These are phyloP conservation scores for Acrossocheilus wenchowensis DNA, from an alignment of 2,797 vertebrate species.

Conservation along the genomic window DNA sequence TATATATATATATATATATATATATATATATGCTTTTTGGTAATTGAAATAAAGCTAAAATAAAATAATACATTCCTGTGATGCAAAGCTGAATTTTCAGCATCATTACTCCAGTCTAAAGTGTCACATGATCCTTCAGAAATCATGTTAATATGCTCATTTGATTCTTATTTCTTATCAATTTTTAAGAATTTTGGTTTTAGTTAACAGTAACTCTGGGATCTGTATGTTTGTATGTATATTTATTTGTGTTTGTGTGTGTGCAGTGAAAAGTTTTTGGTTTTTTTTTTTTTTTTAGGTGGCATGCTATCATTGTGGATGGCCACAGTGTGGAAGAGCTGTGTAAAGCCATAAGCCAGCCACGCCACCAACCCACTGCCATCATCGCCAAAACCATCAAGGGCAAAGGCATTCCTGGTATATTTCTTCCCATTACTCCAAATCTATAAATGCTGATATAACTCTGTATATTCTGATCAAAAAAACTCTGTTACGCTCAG, in stretches of 20 bases:
- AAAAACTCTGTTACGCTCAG: slow-evolving; percentile 66
- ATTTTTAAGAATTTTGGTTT: background rate
- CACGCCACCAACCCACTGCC: slow-evolving; percentile 90
- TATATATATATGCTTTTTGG: too few relatives aligned
- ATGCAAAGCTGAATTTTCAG: too few relatives aligned
- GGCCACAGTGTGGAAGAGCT: slow-evolving; percentile 96
- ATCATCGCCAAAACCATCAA: slow-evolving; percentile 95
- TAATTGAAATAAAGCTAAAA: too few relatives aligned
- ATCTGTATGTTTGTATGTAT: background rate
- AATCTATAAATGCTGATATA: background rate
- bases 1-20: too few relatives aligned
- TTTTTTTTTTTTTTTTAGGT: slow-evolving; percentile 73
- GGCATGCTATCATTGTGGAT: slow-evolving; percentile 91
- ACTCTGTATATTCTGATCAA: background rate
- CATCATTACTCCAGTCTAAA: background rate
- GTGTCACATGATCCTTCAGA: too few relatives aligned
- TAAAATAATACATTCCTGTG: too few relatives aligned
- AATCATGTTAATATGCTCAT: too few relatives aligned
- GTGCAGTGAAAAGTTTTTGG: background rate
- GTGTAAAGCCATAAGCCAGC: slow-evolving; percentile 93
- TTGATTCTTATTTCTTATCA: background rate
- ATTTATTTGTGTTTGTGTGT: slow-evolving; percentile 15
- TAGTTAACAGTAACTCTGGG: background rate
- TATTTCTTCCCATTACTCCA: background rate
- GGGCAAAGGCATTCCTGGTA: slow-evolving; percentile 94